Evolutionary conservation across 2,797 vertebrate genomes (phyloP), one percentile per base, ranked within the genome.

Genomic region (Amphiprion clarkii): DNA sequence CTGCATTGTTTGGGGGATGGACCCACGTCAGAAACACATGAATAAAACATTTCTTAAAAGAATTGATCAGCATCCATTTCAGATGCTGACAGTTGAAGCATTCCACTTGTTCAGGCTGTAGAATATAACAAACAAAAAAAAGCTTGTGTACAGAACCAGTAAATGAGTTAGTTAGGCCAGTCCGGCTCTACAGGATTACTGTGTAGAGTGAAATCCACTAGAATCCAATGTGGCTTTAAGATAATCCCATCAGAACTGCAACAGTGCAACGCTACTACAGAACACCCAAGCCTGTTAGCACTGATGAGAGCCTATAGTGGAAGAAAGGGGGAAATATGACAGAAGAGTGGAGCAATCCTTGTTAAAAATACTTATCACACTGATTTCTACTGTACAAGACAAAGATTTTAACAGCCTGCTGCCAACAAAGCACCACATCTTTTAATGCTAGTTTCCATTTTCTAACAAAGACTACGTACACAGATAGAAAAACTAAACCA

Each of bases 201-300:
- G 92, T 93, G 94, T 81, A 89, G 95, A 89, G 85, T 93, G 93
- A 95, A 92, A 91, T 96, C 95, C 95, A 95, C 94, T 93, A 92
- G 94, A 95, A 95, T 95, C 95, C 95, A 93, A 77, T 93, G 93
- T 93, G 94, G 94, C 91, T 95, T 95, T 95, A 92, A 94, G 93
- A 91, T 96, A 95, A 94, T 97, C 95, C 96, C 95, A 93, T 95
- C 94, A 95, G 94, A 95, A 94, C 94, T 91, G 93, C 92, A 94
- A 93, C 93, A 92, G 94, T 91, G 93, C 92, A 94, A 87, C 82
- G 90, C 93, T 86, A 95, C 95, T 95, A 96, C 93, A 95, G 95
- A 94, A 93, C 92, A 92, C 93, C 95, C 93, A 95, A 94, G 95
- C 95, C 95, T 95, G 95, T 94, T 94, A 96, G 93, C 95, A 95